Base-by-base conservation (phyloP, 2,797 vertebrate genomes). In the Rousettus madagascariensis region DNA sequence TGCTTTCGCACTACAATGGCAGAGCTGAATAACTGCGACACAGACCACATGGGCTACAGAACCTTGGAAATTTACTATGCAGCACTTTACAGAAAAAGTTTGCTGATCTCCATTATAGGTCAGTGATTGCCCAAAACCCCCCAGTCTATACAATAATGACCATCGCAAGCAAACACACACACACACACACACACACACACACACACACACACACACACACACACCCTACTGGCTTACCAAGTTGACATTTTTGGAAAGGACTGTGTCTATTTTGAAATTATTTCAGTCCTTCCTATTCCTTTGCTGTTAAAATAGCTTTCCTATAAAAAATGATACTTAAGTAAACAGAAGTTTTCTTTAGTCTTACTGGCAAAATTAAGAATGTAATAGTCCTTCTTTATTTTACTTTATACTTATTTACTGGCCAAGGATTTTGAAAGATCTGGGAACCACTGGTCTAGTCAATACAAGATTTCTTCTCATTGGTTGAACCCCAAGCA, bases 291-390 rank as follows among this genome's bases (percentile, higher is more conserved):
- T 49, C 46, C 11, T 68, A 71, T 3, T 63, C 53, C 43, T 94
- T 36, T 49, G 33, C 33, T 61, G 8, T 43, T 36, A 78, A 75
- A 90, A 94, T 3, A 79, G 15, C 2, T 24, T 72, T 90, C 36
- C 66, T 63, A 74, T 36, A 28, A 65, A 36, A 92, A 95, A 65
- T 82, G n/a, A 91, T 28, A 61, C 8, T 88, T 30, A 88, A 55
- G 7, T 59, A 80, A 95, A 83, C 13, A 59, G 55, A 7, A 91
- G 33, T 71, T 93, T 83, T 89, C 71, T 91, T 88, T 91, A 61
- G 22, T 43, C 49, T 89, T 71, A 61, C 2, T 79, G 22, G 65
- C 24, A 88, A 96, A 96, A 79, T 20, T 49, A 43, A 65, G 92
- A 94, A 80, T 74, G 17, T 57, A 69, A 46, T 3, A 86, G 28